Evolutionary conservation across 2,888 invertebrate genomes (phyloP), one percentile per base, ranked within the genome.

Genomic region (Hirtodrosophila duncani): DNA sequence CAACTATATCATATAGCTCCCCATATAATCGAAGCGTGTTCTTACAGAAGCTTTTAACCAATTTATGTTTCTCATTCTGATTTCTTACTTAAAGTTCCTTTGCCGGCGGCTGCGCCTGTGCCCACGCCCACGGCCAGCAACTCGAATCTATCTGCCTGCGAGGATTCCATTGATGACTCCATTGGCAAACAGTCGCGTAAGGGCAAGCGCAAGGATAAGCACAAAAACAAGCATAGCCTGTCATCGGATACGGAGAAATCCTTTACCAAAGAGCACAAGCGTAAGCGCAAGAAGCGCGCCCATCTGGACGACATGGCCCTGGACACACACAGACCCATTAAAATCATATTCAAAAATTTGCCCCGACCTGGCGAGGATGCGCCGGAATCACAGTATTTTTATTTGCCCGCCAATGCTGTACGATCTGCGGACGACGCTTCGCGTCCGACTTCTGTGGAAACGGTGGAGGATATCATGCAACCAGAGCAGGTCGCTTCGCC

Each of bases 311-410:
- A 83, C 26, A 55, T 61, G 1, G 77, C 50, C 8, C 38, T 46
- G 29, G 68, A 78, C 16, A 55, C 43, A 2, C 27, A 61, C 9
- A 55, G 71, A 29, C 90, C 94, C 82, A 94, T 94, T 44, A 94
- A 94, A 51, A 94, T 94, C 37, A 94, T 94, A 66, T 86, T 87
- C 23, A 87, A 87, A 65, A 84, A 86, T 3, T 50, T 87, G 13
- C 86, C 86, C 5, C 56, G 85, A 41, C 87, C 87, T 0, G 86
- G 86, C 9, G 86, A 94, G 77, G 93, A 93, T 10, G 93, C 93
- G 46, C 94, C 94, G 1, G 93, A 92, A 80, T 92, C 93, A 0
- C 93, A 93, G 82, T 92, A 93, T 88, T 94, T 94, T 83, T 92
- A 93, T 81, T 92, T 93, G 6, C 92, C 92, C 0, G 92, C 92